phyloP scores from a whole-genome alignment of 2,888 invertebrate genomes.

The Rutpela maculata region DNA sequence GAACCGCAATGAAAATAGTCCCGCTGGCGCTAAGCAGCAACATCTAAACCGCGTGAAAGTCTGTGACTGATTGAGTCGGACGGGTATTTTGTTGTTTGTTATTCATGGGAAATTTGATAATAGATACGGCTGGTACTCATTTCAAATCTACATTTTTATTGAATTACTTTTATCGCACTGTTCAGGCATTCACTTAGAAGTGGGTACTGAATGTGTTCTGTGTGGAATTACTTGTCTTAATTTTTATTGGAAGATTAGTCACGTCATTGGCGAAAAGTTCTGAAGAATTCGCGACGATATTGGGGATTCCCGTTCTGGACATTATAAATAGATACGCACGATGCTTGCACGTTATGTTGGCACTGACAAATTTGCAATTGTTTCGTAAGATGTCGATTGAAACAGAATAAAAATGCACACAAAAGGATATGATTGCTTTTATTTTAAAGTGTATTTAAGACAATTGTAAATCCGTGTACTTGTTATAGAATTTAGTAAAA shows the following conservation, averaged over 20 bases:
- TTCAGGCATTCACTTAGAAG: neutral
- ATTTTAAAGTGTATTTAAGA: no score
- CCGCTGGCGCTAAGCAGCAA: neutral
- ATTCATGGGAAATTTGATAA: constrained; percentile 30
- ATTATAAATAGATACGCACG: neutral
- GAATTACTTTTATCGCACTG: neutral
- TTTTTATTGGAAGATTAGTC: neutral
- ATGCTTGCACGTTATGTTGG: neutral
- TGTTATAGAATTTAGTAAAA: no score
- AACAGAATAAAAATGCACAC: no score
- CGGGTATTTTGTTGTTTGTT: constrained; percentile 5
- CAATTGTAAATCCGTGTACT: no score
- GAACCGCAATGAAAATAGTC: neutral
- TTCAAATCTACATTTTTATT: neutral
- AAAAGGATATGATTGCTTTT: no score
- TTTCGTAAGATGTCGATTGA: no score
- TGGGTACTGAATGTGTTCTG: neutral
- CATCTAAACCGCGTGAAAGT: constrained; percentile 20
- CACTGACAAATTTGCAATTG: no score
- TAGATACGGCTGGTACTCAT: neutral
- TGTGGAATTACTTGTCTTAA: neutral
- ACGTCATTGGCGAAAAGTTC: neutral
- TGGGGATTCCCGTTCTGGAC: neutral
- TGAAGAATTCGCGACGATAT: constrained; percentile 7
- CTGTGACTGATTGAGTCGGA: constrained; percentile 6